Conservation (phyloP, 2,888 invertebrate species). For the Chromoteleia sp. region DNA sequence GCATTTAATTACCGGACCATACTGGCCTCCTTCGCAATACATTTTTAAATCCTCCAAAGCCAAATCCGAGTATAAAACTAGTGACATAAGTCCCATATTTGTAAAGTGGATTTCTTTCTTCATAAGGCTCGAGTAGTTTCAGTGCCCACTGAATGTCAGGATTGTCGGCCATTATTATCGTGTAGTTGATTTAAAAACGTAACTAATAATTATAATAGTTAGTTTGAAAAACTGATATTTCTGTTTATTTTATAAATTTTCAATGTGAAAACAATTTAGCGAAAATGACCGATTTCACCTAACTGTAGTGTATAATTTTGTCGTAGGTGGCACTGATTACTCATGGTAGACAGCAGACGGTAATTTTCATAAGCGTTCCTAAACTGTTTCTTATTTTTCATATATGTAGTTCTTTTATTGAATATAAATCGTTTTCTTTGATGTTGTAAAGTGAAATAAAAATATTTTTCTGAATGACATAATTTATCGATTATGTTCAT, state of each 20-base stretch:
- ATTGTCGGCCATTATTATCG: conserved; percentile 61
- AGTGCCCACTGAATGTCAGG: conserved; percentile 79
- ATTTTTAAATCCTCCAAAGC: conserved; percentile 56
- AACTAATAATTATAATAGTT: background rate
- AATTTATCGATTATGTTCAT: no score
- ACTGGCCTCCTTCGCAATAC: conserved; percentile 65
- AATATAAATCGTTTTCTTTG: no score
- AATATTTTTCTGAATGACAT: no score
- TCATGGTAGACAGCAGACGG: no score
- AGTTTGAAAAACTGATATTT: background rate
- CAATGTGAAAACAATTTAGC: background rate
- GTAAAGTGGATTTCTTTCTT: conserved; percentile 67
- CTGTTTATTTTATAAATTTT: background rate
- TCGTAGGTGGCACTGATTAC: background rate
- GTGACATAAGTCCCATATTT: conserved; percentile 70
- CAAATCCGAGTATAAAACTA: background rate
- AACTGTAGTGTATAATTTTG: background rate
- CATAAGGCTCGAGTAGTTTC: conserved; percentile 75
- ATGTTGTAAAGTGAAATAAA: no score
- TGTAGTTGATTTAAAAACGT: background rate
- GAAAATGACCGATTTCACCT: no score
- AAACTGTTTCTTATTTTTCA: no score
- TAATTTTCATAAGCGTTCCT: no score
- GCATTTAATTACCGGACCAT: conserved; percentile 70
- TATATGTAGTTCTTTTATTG: no score